Conservation (phyloP, 2,797 vertebrate species). For the Silurus lanzhouensis region DNA sequence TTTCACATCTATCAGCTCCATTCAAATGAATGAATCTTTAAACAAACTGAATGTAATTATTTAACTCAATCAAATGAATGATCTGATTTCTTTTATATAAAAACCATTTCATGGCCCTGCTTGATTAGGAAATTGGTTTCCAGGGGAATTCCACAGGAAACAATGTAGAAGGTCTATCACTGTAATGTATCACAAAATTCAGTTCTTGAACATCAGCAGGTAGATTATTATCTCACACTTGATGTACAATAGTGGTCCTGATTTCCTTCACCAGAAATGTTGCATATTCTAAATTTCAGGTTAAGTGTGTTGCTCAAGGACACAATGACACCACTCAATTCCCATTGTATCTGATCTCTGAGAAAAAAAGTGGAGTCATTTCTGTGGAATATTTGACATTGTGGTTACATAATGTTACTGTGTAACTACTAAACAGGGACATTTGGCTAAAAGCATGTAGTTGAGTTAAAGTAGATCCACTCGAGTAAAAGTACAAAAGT, state of each 20-base stretch:
- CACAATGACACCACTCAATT: not conserved
- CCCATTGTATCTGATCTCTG: not conserved
- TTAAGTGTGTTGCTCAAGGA: not conserved
- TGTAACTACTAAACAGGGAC: not conserved
- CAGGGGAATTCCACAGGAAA: not conserved
- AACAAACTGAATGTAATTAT: no score
- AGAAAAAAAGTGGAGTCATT: not conserved
- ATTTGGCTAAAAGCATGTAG: not conserved
- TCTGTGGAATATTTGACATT: no score
- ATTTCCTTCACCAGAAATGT: not conserved
- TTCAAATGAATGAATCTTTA: no score
- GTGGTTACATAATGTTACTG: not conserved
- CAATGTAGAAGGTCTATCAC: not conserved
- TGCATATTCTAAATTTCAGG: not conserved
- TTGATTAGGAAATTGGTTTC: not conserved
- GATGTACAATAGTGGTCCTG: not conserved
- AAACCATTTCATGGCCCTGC: not conserved
- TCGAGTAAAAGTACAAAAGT: no score
- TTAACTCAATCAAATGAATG: not conserved
- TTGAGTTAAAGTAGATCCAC: no score
- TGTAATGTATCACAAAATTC: not conserved
- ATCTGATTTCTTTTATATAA: not conserved
- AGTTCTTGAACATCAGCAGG: no score
- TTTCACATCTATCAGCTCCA: no score
- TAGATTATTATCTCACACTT: not conserved